Evolutionary conservation across 2,888 invertebrate genomes (phyloP), one percentile per base, ranked within the genome.

Genomic region (Lamellibrachia columna): DNA sequence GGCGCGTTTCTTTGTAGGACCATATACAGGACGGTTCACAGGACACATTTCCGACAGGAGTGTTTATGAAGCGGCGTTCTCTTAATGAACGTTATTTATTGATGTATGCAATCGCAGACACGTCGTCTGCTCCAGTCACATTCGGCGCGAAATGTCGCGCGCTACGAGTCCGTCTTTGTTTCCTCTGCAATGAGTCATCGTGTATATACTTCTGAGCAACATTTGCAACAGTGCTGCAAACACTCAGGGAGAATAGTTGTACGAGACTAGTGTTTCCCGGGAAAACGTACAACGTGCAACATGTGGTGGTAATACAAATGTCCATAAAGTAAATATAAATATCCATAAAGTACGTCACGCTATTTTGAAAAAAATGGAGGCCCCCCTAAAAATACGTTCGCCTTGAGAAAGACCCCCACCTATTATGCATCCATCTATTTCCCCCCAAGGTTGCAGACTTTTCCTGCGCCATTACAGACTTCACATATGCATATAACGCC

Each of bases 191-290:
- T 22, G 75, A 75, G 75, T 11, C 40, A 75, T 75, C 15, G 15
- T 75, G 75, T 75, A 75, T 75, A 75, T 75, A 75, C n/a, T 75
- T 75, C 75, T 75, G 75, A n/a, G 75, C 75, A 75, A 22, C 75
- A 75, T 75, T 75, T 11, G 22, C 15, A 22, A 75, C 75, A 75
- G 22, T 75, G 75, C 75, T 75, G 75, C 75, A 75, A 75, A 22
- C 75, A 75, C 75, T 75, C 75, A 75, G 75, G 75, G 75, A 75
- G 75, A 75, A 22, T 22, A n/a, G 15, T 75, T 75, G 75, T 75
- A 22, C n/a, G 75, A 75, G 75, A 22, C 22, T n/a, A n/a, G 6
- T 22, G 75, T n/a, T 22, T 22, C 75, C 6, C n/a, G 75, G 75
- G 75, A 22, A 75, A 75, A 22, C 15, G 22, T 22, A 75, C 40